Evolutionary conservation across 1,140 invertebrate species (phyloP).

Genomic region (Lepidurus packardi): DNA sequence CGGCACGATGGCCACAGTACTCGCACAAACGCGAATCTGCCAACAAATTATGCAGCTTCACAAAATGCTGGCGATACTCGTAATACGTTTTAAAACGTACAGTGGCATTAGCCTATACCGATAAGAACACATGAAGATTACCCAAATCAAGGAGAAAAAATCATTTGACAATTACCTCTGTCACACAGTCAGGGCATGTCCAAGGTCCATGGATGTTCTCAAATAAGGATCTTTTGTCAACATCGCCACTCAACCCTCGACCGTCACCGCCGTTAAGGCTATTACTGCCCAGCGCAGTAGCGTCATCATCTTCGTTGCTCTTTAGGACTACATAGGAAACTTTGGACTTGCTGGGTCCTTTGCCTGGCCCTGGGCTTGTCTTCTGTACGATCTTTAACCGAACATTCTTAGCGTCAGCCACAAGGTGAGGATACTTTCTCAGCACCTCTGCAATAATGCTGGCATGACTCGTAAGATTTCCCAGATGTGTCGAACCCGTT

Average conservation of each 20-base stretch:
- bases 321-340: conserved; percentile 53
- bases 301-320: conserved; percentile 40
- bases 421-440: conserved; percentile 78
- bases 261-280: background rate
- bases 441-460: conserved; percentile 79
- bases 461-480: conserved; percentile 44
- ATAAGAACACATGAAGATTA: background rate
- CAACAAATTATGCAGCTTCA: conserved; percentile 25
- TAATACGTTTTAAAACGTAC: conserved; percentile 29
- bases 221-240: conserved; percentile 28
- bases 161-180: conserved; percentile 44
- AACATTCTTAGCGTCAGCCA: conserved; percentile 79
- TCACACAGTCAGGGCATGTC: conserved; percentile 61
- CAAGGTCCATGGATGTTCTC: conserved; percentile 53
- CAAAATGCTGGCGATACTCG: conserved; percentile 32
- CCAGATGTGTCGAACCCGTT: background rate
- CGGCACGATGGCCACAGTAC: conserved; percentile 71
- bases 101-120: background rate
- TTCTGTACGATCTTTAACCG: conserved; percentile 69
- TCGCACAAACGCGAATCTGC: conserved; percentile 52
- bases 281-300: background rate
- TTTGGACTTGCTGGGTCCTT: conserved; percentile 39
- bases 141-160: background rate
- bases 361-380: conserved; percentile 35
- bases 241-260: background rate